Conservation (phyloP, 2,113 vertebrate species). For the Poecilia latipinna region DNA sequence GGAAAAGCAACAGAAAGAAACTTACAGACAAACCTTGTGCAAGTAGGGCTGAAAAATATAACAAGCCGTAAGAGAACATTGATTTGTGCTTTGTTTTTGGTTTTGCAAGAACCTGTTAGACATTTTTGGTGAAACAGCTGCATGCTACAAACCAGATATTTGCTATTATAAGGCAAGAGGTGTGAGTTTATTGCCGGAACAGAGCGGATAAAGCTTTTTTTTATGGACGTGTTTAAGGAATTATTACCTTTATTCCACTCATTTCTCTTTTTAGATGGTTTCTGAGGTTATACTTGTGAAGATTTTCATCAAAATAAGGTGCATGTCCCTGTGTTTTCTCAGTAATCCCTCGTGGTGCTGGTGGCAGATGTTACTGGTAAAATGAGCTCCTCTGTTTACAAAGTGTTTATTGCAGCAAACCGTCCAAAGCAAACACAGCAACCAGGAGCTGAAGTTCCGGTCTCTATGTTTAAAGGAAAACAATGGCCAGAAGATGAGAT, state of each 20-base stretch:
- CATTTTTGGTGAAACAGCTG: conserved; percentile 1
- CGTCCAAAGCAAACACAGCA: conserved; percentile 50
- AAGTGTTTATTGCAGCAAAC: conserved; percentile 35
- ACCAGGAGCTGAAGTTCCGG: conserved; percentile 18
- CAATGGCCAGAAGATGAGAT: conserved; percentile 22
- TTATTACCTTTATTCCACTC: not conserved
- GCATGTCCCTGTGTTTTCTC: conserved; percentile 12
- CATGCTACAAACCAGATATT: conserved; percentile 6
- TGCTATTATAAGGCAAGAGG: conserved; percentile 15
- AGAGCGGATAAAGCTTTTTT: too few species aligned
- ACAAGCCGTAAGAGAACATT: not conserved
- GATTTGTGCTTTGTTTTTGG: conserved; percentile 1
- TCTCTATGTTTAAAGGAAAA: conserved; percentile 11
- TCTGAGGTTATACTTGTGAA: not conserved
- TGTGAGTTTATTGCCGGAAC: conserved; percentile 5
- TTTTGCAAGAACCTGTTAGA: not conserved
- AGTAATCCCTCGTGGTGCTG: not conserved
- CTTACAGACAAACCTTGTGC: conserved; percentile 18
- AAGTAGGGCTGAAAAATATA: not conserved
- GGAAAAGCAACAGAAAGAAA: conserved; percentile 16
- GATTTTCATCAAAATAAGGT: conserved; percentile 26
- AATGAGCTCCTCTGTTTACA: conserved; percentile 25
- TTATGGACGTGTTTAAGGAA: not conserved
- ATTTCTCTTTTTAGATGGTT: not conserved
- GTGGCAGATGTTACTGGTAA: not conserved